Evolutionary conservation across 2,113 vertebrate species (phyloP).

Genomic region (Acrocephalus arundinaceus): DNA sequence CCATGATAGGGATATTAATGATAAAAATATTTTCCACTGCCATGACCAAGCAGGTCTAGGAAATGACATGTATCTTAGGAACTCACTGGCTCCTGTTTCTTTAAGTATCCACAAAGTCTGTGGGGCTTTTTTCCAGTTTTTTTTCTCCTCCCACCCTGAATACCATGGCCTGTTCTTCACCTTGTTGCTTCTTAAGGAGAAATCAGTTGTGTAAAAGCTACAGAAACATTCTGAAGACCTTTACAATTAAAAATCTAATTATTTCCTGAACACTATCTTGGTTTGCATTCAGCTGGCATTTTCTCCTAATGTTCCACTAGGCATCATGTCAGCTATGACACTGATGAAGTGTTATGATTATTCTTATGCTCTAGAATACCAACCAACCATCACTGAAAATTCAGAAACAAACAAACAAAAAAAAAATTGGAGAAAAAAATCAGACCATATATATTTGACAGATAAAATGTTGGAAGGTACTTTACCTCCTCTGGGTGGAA

Average conservation of each 20-base stretch:
- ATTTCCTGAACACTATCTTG: background rate
- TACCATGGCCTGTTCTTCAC: fast-evolving
- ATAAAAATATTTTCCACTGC: background rate
- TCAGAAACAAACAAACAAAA: background rate
- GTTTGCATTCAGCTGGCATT: background rate
- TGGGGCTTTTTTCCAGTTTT: background rate
- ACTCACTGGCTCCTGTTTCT: background rate
- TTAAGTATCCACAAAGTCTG: background rate
- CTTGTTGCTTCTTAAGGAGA: background rate
- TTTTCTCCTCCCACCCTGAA: background rate
- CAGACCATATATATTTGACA: background rate
- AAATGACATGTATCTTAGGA: background rate
- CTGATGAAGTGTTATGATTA: background rate
- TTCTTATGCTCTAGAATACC: background rate
- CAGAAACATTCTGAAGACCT: background rate
- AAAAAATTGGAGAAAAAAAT: background rate
- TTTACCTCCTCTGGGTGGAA: background rate
- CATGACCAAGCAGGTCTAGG: fast-evolving
- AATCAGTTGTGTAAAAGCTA: background rate
- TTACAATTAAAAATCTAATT: background rate
- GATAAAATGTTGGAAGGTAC: background rate
- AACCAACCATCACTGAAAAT: background rate
- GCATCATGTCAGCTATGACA: background rate
- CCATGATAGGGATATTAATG: background rate
- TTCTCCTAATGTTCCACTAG: background rate